phyloP scores from a whole-genome alignment of 2,888 invertebrate species.

The Cabera pusaria region DNA sequence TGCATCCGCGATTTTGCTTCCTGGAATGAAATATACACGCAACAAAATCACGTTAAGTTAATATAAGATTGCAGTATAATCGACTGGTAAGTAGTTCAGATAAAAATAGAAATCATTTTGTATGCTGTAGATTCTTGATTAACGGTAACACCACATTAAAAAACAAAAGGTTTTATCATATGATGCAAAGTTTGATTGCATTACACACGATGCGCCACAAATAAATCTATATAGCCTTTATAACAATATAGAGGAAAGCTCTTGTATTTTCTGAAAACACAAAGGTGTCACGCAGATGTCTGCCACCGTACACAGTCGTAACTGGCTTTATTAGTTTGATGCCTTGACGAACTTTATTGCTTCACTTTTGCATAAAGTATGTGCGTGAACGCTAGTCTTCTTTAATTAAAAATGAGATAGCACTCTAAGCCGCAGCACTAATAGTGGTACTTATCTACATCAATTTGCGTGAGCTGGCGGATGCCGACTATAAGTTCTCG shows the following conservation, averaged over 20 bases:
- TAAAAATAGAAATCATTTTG: too few species aligned
- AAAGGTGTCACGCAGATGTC: constrained; percentile 31
- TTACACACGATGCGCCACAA: constrained; percentile 35
- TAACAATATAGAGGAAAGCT: constrained; percentile 32
- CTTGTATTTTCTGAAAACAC: constrained; percentile 22
- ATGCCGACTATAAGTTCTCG: too few species aligned
- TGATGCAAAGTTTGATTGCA: constrained; percentile 35
- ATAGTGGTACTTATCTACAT: too few species aligned
- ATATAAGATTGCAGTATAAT: not conserved
- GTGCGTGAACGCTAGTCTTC: constrained; percentile 11
- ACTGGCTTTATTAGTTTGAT: constrained; percentile 38
- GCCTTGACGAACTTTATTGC: constrained; percentile 38
- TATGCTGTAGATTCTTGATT: too few species aligned
- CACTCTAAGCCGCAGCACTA: too few species aligned
- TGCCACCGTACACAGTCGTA: constrained; percentile 27
- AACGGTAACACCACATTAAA: too few species aligned
- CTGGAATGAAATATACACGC: constrained; percentile 6
- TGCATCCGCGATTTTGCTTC: constrained; percentile 17
- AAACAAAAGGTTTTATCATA: too few species aligned
- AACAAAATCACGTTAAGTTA: not conserved
- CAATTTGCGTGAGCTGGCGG: too few species aligned
- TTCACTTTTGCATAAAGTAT: constrained; percentile 39
- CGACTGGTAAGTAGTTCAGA: too few species aligned
- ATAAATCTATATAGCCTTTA: constrained; percentile 27
- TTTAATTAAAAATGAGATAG: constrained; percentile 21